Evolutionary conservation across 2,797 vertebrate species (phyloP), one percentile per base, ranked within the genome.

Genomic region (Ispidina lecontei): DNA sequence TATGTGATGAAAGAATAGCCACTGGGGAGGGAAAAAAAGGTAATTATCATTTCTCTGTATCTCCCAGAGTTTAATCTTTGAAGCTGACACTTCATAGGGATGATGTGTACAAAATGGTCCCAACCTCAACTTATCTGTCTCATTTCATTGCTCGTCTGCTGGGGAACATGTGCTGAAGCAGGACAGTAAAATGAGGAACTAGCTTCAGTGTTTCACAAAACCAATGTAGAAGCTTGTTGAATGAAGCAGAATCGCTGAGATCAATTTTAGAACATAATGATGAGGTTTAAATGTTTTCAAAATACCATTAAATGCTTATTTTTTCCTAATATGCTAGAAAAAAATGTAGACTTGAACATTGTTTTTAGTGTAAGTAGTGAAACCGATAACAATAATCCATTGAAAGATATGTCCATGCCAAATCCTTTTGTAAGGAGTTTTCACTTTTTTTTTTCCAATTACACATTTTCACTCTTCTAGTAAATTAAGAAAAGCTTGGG

Each of bases 401-500:
- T 80, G 83, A 84, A 54, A 60, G 60, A 92, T 90, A 69, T 77
- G 82, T 81, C 93, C 88, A 35, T 93, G 60, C 46, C 63, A 92
- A 96, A 95, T 93, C 71, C 74, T 87, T 93, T 89, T 65, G 75
- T 90, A 84, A 73, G 80, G 95, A 89, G 81, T 83, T 94, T 97
- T 97, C 97, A 94, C 97, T 26, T 49, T 49, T 49, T 46, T 25
- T 98, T 98, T 98, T 98, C 97, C 98, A 98, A 98, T 98, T 98
- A 98, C 97, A 97, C 92, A 96, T 98, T 98, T 98, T 98, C 97
- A 98, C 96, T 97, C 97, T 94, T 95, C 91, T 95, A 97, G 97
- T 96, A 80, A 95, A 96, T 96, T 97, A 98, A 97, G 94, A 98
- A 97, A 98, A 98, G 97, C 97, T 97, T 98, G 97, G 97, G 97